Conservation (phyloP, 1,140 invertebrate genomes). For the Mizuhopecten yessoensis region DNA sequence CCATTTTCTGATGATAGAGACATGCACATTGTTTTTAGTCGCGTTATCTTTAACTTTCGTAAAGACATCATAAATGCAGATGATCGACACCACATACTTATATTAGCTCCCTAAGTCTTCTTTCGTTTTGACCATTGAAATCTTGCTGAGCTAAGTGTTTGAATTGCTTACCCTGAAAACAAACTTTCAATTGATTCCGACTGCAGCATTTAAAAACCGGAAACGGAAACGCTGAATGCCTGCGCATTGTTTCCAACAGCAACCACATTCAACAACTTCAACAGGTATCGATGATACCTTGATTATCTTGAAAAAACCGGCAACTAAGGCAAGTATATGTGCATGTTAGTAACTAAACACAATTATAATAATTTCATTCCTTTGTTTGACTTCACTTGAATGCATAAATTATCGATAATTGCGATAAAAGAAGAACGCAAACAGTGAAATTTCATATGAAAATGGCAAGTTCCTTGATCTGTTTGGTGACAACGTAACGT, state of each 20-base stretch:
- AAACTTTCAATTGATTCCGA: neutral
- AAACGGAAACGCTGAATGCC: neutral
- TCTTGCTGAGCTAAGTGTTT: neutral
- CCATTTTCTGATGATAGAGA: neutral
- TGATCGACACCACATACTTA: conserved; percentile 2
- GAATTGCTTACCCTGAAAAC: neutral
- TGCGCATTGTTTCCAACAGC: conserved; percentile 45
- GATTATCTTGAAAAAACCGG: neutral
- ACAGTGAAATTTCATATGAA: neutral
- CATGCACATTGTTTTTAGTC: neutral
- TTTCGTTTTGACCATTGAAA: neutral
- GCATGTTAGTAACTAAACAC: neutral
- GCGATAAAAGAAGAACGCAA: neutral
- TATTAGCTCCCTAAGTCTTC: neutral
- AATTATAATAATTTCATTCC: neutral
- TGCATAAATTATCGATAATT: neutral
- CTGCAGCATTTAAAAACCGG: neutral
- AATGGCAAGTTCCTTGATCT: neutral
- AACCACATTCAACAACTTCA: conserved; percentile 48
- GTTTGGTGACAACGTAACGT: conserved; percentile 37
- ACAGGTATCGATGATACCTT: conserved; percentile 42
- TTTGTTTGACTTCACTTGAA: neutral
- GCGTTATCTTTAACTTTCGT: neutral
- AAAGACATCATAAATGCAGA: neutral
- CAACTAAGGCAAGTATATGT: conserved; percentile 27